Base-by-base conservation (phyloP, 2,888 invertebrate species). In the Rhingia campestris region DNA sequence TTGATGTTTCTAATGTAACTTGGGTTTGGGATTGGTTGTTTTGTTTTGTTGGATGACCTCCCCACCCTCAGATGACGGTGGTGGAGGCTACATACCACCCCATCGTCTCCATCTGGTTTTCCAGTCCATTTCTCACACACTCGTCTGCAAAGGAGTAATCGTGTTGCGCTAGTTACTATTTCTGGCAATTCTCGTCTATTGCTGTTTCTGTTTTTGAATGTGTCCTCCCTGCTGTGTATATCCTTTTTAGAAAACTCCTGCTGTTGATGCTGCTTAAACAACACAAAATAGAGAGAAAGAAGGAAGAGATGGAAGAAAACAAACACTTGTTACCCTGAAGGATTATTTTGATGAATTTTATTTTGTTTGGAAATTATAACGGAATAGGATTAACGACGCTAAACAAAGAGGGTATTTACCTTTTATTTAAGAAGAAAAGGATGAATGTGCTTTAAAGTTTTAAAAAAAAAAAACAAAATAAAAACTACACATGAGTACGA, bases 41-140 rank as follows among this genome's bases (percentile, higher is more conserved):
- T 45, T 58, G 51, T 69, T 64, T 33, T 63, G 22, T 74, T 61
- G 59, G 69, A 56, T 74, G 79, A 73, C 82, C 82, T 84, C 82
- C 82, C 82, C 82, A 84, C 82, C 82, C 73, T 84, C 77, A 84
- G 45, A 69, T 64, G 82, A 69, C 67, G 82, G 79, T 84, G 81
- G 77, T 86, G 86, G 86, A 86, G 87, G 87, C 87, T 87, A 87
- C 86, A 86, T 77, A 61, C 77, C 86, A 86, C 85, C 86, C 84
- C 86, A 86, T 86, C 86, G 86, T 87, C 86, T 87, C 86, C 87
- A 86, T 81, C 87, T 87, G 73, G 87, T 86, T 87, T 86, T 87
- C 86, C 86, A 86, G 77, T 87, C 87, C 88, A 88, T 88, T 87
- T 86, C 82, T 63, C 47, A 58, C 53, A 59, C 61, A 56, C 67